phyloP scores from a whole-genome alignment of 1,140 invertebrate genomes.

The Scaptomyza montana region DNA sequence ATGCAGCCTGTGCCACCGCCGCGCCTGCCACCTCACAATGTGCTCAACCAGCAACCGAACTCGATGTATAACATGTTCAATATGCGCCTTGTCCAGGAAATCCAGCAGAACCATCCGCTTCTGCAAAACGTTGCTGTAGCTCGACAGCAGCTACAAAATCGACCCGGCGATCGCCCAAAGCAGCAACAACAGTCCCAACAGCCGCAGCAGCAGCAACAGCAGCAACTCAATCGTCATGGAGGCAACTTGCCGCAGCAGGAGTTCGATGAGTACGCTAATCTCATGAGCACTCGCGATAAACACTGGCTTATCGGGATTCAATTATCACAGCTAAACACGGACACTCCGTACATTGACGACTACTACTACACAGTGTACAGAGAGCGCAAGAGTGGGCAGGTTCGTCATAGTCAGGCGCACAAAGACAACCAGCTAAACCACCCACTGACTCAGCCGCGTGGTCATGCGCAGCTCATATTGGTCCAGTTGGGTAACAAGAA shows the following conservation, averaged over 20 bases:
- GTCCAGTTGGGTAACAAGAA: constrained; percentile 83
- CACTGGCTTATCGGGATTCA: constrained; percentile 97
- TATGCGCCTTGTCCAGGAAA: constrained; percentile 85
- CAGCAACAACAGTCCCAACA: constrained; percentile 50
- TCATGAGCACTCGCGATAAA: constrained; percentile 96
- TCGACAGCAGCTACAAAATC: constrained; percentile 64
- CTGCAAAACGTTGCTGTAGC: constrained; percentile 74
- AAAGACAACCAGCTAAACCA: constrained; percentile 87
- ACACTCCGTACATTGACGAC: constrained; percentile 93
- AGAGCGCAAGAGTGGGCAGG: constrained; percentile 85
- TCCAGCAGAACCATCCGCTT: constrained; percentile 86
- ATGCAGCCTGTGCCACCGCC: constrained; percentile 82
- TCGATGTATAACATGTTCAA: constrained; percentile 83
- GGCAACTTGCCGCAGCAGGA: constrained; percentile 77
- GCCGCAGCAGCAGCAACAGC: constrained; percentile 49
- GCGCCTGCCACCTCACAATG: constrained; percentile 60
- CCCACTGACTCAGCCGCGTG: constrained; percentile 85
- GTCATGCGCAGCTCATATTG: constrained; percentile 81
- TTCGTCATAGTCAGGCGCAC: constrained; percentile 85
- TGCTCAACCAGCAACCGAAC: constrained; percentile 71
- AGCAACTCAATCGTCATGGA: constrained; percentile 50
- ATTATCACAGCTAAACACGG: constrained; percentile 93
- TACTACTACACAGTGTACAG: constrained; percentile 92
- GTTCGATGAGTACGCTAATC: constrained; percentile 92
- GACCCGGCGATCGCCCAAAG: constrained; percentile 41